Evolutionary conservation across 2,888 invertebrate genomes (phyloP), one percentile per base, ranked within the genome.

Genomic region (Empis stercorea): DNA sequence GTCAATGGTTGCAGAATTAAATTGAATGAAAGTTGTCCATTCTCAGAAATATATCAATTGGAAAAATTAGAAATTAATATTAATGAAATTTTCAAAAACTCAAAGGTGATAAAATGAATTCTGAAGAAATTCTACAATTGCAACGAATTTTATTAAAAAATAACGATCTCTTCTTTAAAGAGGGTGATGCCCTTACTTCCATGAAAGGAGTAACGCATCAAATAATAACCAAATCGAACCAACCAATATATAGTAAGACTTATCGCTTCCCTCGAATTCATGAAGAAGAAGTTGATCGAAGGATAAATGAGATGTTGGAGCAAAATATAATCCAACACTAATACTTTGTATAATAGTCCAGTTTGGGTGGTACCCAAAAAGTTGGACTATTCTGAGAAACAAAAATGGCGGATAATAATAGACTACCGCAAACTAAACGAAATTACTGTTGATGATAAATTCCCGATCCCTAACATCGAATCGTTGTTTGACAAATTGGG

Each of bases 401-500:
- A 46, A 36, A 54, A 50, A 30, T 54, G 48, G 52, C 37, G 51
- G 11, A 34, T 54, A 15, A 48, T 52, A 2, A 47, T 51, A 11
- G 54, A 52, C 20, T 48, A 30, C n/a, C n/a, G n/a, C n/a, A n/a
- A n/a, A n/a, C n/a, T n/a, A n/a, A 46, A 49, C n/a, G 45, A 45
- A 2, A 30, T 37, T 2, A 45, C 41, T 23, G 43, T 20, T 5
- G 20, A 20, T 20, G 20, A 20, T 20, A 20, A 20, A 20, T 20
- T 20, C 5, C 20, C 20, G 20, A 20, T 20, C 20, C 20, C 20
- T 20, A 20, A 20, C 5, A 20, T 20, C 5, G 3, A 20, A 20
- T 50, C 32, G 51, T n/a, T 55, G 13, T 30, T 55, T 10, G 51
- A 55, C 9, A 54, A 54, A 46, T 45, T 54, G n/a, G 52, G 51